These are phyloP conservation scores for Amniataba percoides DNA, from an alignment of 2,797 vertebrate species.

Conservation along the genomic window DNA sequence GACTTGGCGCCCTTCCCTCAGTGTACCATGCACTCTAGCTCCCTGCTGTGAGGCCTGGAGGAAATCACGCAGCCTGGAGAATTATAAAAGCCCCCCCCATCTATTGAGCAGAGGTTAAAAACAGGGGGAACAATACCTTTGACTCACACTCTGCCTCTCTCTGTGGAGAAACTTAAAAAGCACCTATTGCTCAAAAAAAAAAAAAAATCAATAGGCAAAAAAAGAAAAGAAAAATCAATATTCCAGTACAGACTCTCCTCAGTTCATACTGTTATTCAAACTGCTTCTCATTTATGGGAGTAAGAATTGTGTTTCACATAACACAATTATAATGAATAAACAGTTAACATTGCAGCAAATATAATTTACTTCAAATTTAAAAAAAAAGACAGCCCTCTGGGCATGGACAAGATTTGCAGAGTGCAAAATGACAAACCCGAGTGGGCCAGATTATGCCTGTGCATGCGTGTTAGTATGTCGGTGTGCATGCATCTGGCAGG, in stretches of 20 bases:
- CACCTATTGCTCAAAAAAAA: conserved; percentile 52
- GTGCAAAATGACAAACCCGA: conserved; percentile 36
- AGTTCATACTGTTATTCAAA: conserved; percentile 48
- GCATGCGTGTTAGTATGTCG: conserved; percentile 1
- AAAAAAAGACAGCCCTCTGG: not conserved
- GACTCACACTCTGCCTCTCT: conserved; percentile 54
- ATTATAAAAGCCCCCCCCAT: conserved; percentile 68
- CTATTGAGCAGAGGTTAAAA: conserved; percentile 71
- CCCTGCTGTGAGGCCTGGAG: conserved; percentile 80
- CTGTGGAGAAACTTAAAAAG: conserved; percentile 64
- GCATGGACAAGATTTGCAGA: conserved; percentile 20
- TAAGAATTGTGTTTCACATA: conserved; percentile 20
- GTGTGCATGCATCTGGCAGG: conserved; percentile 9
- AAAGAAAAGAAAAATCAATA: conserved; percentile 59
- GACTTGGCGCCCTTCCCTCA: conserved; percentile 74
- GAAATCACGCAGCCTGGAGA: conserved; percentile 71
- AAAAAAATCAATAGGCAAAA: conserved; percentile 62
- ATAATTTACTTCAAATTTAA: not conserved
- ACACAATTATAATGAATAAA: conserved; percentile 18
- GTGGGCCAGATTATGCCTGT: conserved; percentile 37
- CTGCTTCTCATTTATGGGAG: conserved; percentile 39
- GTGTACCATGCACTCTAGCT: conserved; percentile 72
- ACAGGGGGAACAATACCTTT: conserved; percentile 68
- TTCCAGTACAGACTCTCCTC: conserved; percentile 40
- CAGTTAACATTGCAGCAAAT: conserved; percentile 16